Conservation (phyloP, 2,888 invertebrate genomes). For the Neocrepidodera transversa region DNA sequence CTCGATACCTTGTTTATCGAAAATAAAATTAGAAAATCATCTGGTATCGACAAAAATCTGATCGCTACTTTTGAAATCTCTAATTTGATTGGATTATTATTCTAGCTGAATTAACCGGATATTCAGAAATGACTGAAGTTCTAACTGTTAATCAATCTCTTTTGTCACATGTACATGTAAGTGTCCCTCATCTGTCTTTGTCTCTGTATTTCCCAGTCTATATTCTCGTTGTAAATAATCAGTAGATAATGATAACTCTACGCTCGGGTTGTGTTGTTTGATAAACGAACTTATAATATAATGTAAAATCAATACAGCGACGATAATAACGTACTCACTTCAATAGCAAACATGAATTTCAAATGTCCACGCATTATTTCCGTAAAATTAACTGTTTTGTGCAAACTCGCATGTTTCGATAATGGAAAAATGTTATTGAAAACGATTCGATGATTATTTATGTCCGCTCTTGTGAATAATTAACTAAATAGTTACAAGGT, state of each 20-base stretch:
- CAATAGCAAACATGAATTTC: neutral
- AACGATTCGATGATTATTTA: neutral
- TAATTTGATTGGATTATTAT: too few relatives aligned
- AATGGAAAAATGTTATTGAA: neutral
- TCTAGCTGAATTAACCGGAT: too few relatives aligned
- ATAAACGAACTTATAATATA: conserved; percentile 2
- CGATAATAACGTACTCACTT: too few relatives aligned
- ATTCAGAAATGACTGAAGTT: too few relatives aligned
- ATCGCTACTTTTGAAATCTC: too few relatives aligned
- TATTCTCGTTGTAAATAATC: neutral
- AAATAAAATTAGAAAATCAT: neutral
- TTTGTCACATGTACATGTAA: too few relatives aligned
- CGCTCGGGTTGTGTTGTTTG: neutral
- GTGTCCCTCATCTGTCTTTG: too few relatives aligned
- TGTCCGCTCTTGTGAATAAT: neutral
- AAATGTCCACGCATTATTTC: neutral
- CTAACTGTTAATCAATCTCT: too few relatives aligned
- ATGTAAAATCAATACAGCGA: neutral
- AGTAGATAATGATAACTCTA: neutral
- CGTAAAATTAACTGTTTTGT: conserved; percentile 1
- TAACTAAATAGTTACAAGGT: too few relatives aligned
- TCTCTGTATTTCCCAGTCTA: neutral
- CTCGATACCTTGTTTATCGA: conserved; percentile 2
- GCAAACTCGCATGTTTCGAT: neutral
- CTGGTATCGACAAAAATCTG: neutral